A percentile compares a stretch with the other conserved stretches of the same genome.
These are phyloP conservation scores for Lophura swinhoii DNA, from an alignment of 2,797 vertebrate species.

Conservation along the genomic window DNA sequence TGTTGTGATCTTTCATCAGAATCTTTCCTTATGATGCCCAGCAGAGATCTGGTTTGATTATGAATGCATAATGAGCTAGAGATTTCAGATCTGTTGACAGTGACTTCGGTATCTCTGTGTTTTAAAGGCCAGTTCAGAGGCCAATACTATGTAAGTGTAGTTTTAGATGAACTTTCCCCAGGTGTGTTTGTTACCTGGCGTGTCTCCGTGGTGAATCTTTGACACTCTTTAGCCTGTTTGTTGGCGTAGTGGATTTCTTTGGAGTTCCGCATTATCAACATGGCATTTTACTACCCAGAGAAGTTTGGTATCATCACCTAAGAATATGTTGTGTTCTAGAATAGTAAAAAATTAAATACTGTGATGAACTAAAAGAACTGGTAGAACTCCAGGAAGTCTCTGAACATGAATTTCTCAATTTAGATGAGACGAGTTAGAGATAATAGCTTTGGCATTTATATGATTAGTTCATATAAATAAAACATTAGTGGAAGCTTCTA, in stretches of 20 bases:
- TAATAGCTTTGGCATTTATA: background rate
- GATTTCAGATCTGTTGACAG: background rate
- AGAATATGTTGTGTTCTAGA: background rate
- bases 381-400: background rate
- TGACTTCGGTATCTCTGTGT: background rate
- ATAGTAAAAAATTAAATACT: background rate
- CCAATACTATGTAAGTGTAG: rapidly evolving
- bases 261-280: background rate
- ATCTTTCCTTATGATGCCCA: background rate
- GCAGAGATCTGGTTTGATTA: background rate
- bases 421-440: background rate
- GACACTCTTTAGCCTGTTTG: background rate
- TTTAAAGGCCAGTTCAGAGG: background rate
- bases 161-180: background rate
- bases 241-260: background rate
- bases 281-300: background rate
- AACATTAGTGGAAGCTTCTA: background rate
- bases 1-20: background rate
- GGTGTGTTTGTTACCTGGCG: background rate
- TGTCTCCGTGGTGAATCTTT: background rate
- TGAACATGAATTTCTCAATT: background rate
- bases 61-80: background rate
- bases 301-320: background rate
- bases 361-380: background rate
- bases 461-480: background rate